A percentile compares a stretch with the other conserved stretches of the same genome.
phyloP scores from a whole-genome alignment of 2,797 vertebrate genomes.

The Characodon lateralis region DNA sequence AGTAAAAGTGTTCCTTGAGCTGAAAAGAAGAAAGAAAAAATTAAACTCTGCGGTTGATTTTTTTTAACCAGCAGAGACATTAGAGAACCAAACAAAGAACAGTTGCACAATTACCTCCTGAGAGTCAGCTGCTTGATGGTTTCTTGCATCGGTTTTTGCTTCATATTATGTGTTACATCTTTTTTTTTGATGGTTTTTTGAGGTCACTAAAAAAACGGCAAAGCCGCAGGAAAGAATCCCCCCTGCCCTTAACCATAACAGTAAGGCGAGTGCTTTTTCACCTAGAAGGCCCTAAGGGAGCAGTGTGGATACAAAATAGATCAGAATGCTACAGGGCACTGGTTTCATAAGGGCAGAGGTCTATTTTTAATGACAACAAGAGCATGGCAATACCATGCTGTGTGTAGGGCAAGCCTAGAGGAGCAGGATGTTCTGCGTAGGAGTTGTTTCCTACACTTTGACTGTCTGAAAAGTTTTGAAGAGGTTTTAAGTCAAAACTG shows the following conservation, averaged over 20 bases:
- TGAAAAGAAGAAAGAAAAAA: neutral
- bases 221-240: slow-evolving; percentile 46
- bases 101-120: slow-evolving; percentile 44
- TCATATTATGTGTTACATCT: neutral
- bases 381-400: slow-evolving; percentile 55
- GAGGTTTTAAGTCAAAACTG: slow-evolving; percentile 44
- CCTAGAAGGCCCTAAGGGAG: slow-evolving; percentile 53
- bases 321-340: slow-evolving; percentile 53
- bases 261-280: slow-evolving; percentile 47
- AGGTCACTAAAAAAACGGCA: slow-evolving; percentile 63
- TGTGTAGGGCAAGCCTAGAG: slow-evolving; percentile 43
- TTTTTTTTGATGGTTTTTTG: slow-evolving; percentile 37
- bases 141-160: slow-evolving; percentile 43
- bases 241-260: slow-evolving; percentile 50
- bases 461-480: slow-evolving; percentile 31
- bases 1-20: neutral
- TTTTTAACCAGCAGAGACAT: slow-evolving; percentile 11
- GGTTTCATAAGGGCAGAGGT: slow-evolving; percentile 67
- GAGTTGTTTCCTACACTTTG: slow-evolving; percentile 47
- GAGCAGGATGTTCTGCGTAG: slow-evolving; percentile 59
- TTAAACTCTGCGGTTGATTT: neutral
- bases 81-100: slow-evolving; percentile 11
- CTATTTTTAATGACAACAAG: slow-evolving; percentile 78
- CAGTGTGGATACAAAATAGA: slow-evolving; percentile 51
- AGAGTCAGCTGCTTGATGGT: slow-evolving; percentile 44